Conservation (phyloP, 1,140 invertebrate genomes). For the Conopomorpha cramerella region DNA sequence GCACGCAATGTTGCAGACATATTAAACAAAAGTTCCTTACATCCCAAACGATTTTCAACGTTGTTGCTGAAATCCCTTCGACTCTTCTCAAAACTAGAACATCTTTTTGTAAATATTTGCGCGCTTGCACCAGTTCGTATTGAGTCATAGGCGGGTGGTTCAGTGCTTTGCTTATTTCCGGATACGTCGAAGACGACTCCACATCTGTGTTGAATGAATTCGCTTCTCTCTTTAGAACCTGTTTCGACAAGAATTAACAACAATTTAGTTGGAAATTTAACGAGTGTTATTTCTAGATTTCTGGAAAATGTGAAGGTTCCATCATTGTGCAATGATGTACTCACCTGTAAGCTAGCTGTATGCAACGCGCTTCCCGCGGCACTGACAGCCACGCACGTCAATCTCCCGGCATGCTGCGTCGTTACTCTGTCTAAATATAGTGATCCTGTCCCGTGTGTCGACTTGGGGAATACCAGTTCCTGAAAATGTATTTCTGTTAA, state of each 20-base stretch:
- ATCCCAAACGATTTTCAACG: conserved; percentile 84
- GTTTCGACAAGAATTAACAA: too few relatives aligned
- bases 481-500: too few relatives aligned
- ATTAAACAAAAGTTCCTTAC: conserved; percentile 67
- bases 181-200: conserved; percentile 35
- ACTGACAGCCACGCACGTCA: conserved; percentile 46
- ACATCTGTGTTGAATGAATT: conserved; percentile 42
- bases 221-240: conserved; percentile 48
- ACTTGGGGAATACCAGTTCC: conserved; percentile 46
- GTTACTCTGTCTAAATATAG: conserved; percentile 39
- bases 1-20: too few relatives aligned
- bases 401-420: conserved; percentile 37
- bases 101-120: conserved; percentile 77
- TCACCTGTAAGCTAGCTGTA: conserved; percentile 41
- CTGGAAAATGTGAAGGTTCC: too few relatives aligned
- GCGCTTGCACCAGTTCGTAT: conserved; percentile 79
- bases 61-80: conserved; percentile 78
- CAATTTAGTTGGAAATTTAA: too few relatives aligned
- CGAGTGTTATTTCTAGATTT: too few relatives aligned
- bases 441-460: conserved; percentile 26
- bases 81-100: conserved; percentile 80
- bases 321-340: too few relatives aligned
- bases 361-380: conserved; percentile 46
- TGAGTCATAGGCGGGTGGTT: conserved; percentile 76
- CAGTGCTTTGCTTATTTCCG: conserved; percentile 41